Evolutionary conservation across 2,888 invertebrate genomes (phyloP), one percentile per base, ranked within the genome.

Genomic region (Eupithecia centaureata): DNA sequence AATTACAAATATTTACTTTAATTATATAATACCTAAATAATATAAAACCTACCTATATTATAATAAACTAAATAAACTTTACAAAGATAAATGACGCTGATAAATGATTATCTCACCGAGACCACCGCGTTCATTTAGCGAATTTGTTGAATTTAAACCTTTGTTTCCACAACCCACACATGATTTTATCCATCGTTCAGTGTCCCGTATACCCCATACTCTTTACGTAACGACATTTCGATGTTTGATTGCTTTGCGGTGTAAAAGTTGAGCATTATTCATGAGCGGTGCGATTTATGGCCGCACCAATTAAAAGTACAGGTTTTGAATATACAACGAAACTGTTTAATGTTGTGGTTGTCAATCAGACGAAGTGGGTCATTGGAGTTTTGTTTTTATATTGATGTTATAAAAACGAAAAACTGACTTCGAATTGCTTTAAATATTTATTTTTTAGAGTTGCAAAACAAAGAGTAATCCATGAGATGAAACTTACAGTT

Each of bases 191-290:
- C 18, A 22, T 47, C 12, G 22, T 47, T 18, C 18, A 13, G 27
- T 56, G 27, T n/a, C 57, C 32, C 57, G 57, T 57, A 18, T 32
- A 18, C 57, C 2, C 57, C 8, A 1, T 18, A 0, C 32, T 32
- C 18, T 32, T 61, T 51, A 38, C 70, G 58, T 70, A 70, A 70
- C 63, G 70, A 66, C 70, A 70, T 70, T 70, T 54, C 57, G 63
- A 57, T 63, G 65, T 67, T 67, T 71, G 67, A 67, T 71, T 71
- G 67, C 71, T 61, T 67, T 67, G 70, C 52, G 70, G 66, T 63
- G 66, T 70, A 66, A 70, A 70, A 70, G 66, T 66, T 66, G 63
- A 38, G 32, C 51, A 70, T 70, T 70, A 70, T 66, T 70, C 63
- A 70, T 70, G 69, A 69, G 51, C 22, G 25, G 22, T 22, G 18